Conservation (phyloP, 1,140 invertebrate species). For the Drosophila insularis region DNA sequence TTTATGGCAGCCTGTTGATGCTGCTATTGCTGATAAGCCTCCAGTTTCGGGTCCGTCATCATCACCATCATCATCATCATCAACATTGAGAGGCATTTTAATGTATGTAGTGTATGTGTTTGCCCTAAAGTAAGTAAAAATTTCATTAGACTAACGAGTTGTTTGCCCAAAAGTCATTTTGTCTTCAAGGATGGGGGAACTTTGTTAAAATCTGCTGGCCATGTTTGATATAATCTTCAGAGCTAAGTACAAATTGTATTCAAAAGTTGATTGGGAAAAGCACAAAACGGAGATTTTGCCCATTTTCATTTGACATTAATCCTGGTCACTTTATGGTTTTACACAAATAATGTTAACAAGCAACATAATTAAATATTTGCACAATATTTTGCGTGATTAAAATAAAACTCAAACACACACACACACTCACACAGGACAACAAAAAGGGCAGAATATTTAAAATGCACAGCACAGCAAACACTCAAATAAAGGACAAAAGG, state of each 20-base stretch:
- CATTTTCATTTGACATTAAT: constrained; percentile 35
- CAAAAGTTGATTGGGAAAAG: constrained; percentile 4
- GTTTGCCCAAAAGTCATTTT: constrained; percentile 54
- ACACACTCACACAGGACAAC: background rate
- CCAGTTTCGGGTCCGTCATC: constrained; percentile 6
- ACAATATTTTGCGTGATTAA: constrained; percentile 75
- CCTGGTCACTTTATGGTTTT: constrained; percentile 49
- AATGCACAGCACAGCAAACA: constrained; percentile 63
- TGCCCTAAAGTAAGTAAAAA: constrained; percentile 43
- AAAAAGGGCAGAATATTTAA: constrained; percentile 43
- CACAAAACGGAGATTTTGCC: background rate
- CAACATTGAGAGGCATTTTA: constrained; percentile 39
- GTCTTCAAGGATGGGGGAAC: constrained; percentile 28
- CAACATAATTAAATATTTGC: constrained; percentile 75
- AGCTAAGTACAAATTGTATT: constrained; percentile 26
- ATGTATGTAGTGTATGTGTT: background rate
- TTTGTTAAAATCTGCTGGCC: constrained; percentile 45
- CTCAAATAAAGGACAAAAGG: constrained; percentile 13
- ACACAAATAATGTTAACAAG: constrained; percentile 75
- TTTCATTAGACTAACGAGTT: constrained; percentile 78
- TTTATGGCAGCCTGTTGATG: constrained; percentile 62
- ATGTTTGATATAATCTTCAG: constrained; percentile 7
- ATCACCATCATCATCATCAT: too few species aligned
- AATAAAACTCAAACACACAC: constrained; percentile 63
- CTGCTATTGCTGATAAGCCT: constrained; percentile 66